phyloP scores from a whole-genome alignment of 23 tunicate genomes.

The Botrylloides violaceus region DNA sequence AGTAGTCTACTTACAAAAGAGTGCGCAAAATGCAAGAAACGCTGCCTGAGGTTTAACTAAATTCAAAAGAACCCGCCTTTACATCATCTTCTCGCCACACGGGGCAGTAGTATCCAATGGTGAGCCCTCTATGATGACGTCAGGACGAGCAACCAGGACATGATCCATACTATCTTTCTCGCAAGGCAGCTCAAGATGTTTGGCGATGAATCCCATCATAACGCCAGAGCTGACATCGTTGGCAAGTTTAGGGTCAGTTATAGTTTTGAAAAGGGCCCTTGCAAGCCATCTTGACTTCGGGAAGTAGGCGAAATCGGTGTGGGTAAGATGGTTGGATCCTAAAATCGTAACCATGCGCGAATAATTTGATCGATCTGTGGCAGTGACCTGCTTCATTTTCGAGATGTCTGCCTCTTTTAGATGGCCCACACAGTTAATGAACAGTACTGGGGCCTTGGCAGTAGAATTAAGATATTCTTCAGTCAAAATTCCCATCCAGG shows the following conservation, averaged over 20 bases:
- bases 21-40: too few relatives aligned
- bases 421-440: slow-evolving; percentile 45
- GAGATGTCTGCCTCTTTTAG: not conserved
- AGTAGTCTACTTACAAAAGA: too few relatives aligned
- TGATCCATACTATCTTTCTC: slow-evolving; percentile 1
- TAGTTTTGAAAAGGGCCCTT: slow-evolving; percentile 22
- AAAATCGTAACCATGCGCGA: slow-evolving; percentile 48
- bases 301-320: slow-evolving; percentile 44
- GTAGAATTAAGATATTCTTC: slow-evolving; percentile 29
- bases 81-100: too few relatives aligned
- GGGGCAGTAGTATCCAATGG: too few relatives aligned
- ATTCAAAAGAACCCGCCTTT: too few relatives aligned
- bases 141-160: not conserved
- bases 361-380: slow-evolving; percentile 35
- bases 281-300: slow-evolving; percentile 22
- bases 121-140: too few relatives aligned
- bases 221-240: slow-evolving; percentile 27
- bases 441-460: slow-evolving; percentile 39
- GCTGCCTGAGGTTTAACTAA: too few relatives aligned
- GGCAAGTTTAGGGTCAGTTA: slow-evolving; percentile 29
- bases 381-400: not conserved
- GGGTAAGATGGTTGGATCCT: slow-evolving; percentile 49
- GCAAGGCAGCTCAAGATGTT: slow-evolving; percentile 36
- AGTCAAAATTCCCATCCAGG: slow-evolving; percentile 64
- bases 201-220: slow-evolving; percentile 42